These are phyloP conservation scores for Chymomyza fuscimana DNA, from an alignment of 2,888 invertebrate species.

Conservation along the genomic window DNA sequence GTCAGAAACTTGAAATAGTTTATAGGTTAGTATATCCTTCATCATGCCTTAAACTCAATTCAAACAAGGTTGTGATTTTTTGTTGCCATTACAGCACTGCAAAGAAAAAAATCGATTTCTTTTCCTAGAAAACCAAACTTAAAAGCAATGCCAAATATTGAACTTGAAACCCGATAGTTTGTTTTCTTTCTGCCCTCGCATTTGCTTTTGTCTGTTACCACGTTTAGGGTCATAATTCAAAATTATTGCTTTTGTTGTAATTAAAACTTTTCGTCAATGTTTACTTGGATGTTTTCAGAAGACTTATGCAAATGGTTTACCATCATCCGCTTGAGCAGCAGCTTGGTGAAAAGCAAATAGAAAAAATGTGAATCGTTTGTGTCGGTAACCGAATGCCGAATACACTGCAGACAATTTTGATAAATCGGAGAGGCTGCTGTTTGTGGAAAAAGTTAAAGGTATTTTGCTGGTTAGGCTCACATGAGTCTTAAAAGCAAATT, in stretches of 20 bases:
- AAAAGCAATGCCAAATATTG: background rate
- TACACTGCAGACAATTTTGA: no score
- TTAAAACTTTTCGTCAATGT: constrained; percentile 65
- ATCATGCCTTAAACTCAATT: no score
- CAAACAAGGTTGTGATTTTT: no score
- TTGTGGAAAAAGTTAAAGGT: no score
- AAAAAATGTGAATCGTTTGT: background rate
- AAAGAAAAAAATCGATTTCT: background rate
- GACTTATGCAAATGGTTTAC: background rate
- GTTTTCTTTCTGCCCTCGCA: background rate
- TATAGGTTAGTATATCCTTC: no score
- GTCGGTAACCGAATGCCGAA: background rate
- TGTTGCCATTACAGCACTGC: no score
- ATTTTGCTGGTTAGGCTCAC: no score
- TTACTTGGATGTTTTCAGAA: constrained; percentile 35
- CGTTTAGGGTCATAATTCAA: constrained; percentile 35
- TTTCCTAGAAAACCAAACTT: background rate
- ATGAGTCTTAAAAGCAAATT: no score
- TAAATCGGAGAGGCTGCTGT: no score
- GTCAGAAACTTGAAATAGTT: no score
- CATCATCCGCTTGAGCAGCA: background rate
- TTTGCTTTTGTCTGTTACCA: background rate
- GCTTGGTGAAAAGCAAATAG: background rate
- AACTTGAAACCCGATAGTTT: background rate
- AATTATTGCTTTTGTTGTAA: constrained; percentile 59